Evolutionary conservation across 2,113 vertebrate genomes (phyloP).

Genomic region (Salminus brasiliensis): DNA sequence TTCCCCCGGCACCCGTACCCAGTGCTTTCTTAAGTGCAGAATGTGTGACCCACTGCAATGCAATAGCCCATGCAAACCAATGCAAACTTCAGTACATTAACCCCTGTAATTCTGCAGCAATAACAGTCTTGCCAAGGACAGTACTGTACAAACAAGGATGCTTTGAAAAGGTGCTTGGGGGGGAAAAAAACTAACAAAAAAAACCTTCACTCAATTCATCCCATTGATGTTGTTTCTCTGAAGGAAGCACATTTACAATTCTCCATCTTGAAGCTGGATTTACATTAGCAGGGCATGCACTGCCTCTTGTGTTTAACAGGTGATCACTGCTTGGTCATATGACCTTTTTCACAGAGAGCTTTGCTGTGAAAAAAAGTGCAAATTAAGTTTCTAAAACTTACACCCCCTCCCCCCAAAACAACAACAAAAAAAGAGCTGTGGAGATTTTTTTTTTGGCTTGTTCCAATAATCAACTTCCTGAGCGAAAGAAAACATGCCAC

Average conservation of each 20-base stretch:
- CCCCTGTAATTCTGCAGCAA: slow-evolving; percentile 16
- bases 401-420: background rate
- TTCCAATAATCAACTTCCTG: slow-evolving; percentile 50
- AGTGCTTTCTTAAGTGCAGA: slow-evolving; percentile 41
- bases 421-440: slow-evolving; percentile 3
- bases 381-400: slow-evolving; percentile 11
- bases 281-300: background rate
- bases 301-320: slow-evolving; percentile 6
- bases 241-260: slow-evolving; percentile 10
- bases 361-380: slow-evolving; percentile 13
- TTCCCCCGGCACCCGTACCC: background rate
- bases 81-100: slow-evolving; percentile 5
- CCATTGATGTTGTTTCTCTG: slow-evolving; percentile 14
- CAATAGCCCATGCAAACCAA: slow-evolving; percentile 42
- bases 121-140: slow-evolving; percentile 9
- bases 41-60: slow-evolving; percentile 29
- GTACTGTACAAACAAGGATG: slow-evolving; percentile 19
- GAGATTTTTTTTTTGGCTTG: slow-evolving; percentile 28
- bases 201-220: background rate
- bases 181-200: slow-evolving; percentile 20
- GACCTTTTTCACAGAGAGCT: background rate
- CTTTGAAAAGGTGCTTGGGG: slow-evolving; percentile 39
- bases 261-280: slow-evolving; percentile 1
- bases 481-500: slow-evolving; percentile 43
- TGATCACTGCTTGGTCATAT: background rate